Evolutionary conservation across 2,797 vertebrate genomes (phyloP).

Genomic region (Pseudochaenichthys georgianus): DNA sequence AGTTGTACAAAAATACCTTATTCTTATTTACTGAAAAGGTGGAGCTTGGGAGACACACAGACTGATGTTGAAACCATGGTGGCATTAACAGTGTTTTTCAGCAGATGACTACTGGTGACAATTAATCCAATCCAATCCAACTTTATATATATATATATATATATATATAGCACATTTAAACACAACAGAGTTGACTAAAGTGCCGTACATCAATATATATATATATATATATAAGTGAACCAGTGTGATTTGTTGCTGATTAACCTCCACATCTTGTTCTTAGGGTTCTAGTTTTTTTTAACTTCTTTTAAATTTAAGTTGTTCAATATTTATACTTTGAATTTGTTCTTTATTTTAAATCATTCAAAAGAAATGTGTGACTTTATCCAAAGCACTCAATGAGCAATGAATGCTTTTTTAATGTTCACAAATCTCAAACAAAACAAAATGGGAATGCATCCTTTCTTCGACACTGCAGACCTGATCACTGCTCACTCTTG

Average conservation of each 20-base stretch:
- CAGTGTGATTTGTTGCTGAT: background rate
- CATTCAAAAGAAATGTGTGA: background rate
- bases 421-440: background rate
- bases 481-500: background rate
- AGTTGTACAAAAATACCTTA: constrained; percentile 36
- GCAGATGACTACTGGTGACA: background rate
- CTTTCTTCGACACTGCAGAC: background rate
- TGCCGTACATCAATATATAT: too few species aligned
- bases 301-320: background rate
- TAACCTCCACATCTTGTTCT: background rate
- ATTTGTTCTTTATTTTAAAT: background rate
- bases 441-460: background rate
- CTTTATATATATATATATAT: too few species aligned
- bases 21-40: constrained; percentile 23
- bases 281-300: too few species aligned
- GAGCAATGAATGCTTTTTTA: background rate
- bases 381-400: background rate
- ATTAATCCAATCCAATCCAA: background rate
- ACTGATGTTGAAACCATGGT: background rate
- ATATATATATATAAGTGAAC: background rate
- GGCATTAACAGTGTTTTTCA: constrained; percentile 13
- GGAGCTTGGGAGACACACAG: background rate
- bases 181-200: too few species aligned
- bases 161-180: too few species aligned
- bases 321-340: background rate